These are phyloP conservation scores for Drosophila prosaltans DNA, from an alignment of 1,140 invertebrate genomes.

Conservation along the genomic window DNA sequence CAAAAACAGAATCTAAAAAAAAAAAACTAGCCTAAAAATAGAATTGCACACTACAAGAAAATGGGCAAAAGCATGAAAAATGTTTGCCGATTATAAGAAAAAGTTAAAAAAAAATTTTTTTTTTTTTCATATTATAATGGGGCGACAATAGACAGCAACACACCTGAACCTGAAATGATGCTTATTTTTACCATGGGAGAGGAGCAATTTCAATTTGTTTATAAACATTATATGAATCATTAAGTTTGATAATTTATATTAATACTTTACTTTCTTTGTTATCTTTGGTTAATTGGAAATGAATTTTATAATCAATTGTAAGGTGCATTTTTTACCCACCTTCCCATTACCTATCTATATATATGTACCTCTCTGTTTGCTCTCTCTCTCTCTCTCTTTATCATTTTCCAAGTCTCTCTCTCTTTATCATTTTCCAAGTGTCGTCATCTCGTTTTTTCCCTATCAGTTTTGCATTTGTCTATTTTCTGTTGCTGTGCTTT, in stretches of 20 bases:
- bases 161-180: constrained; percentile 22
- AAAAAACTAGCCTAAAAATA: constrained; percentile 14
- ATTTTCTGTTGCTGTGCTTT: constrained; percentile 30
- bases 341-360: not conserved
- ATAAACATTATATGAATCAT: constrained; percentile 38
- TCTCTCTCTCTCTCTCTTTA: not conserved
- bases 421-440: not conserved
- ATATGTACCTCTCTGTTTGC: not conserved
- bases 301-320: not conserved
- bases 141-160: not conserved
- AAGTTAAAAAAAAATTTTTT: not conserved
- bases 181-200: not conserved
- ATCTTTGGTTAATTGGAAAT: too few species aligned
- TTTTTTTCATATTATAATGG: too few species aligned
- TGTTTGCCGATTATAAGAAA: constrained; percentile 39
- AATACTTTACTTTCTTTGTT: not conserved
- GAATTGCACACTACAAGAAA: constrained; percentile 19
- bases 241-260: not conserved
- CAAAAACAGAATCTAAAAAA: not conserved
- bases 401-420: not conserved
- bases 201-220: constrained; percentile 19
- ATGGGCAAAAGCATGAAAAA: not conserved
- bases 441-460: constrained; percentile 26
- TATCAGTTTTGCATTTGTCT: constrained; percentile 34
- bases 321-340: not conserved